phyloP scores from a whole-genome alignment of 2,888 invertebrate genomes.

The Yponomeuta malinellus region DNA sequence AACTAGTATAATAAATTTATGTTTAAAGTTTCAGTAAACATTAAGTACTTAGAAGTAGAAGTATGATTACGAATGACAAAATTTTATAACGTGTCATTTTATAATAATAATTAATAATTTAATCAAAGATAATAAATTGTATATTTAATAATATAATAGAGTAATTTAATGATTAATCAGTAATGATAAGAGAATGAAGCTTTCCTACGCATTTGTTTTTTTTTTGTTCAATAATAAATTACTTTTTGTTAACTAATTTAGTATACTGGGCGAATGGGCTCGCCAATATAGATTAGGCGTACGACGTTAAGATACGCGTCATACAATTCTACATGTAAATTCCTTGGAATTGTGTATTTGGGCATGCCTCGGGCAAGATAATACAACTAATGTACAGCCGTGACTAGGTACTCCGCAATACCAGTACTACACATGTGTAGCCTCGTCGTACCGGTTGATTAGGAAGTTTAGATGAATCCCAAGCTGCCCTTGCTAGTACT shows the following conservation, averaged over 20 bases:
- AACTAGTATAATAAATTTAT: constrained; percentile 76
- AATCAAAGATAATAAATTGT: constrained; percentile 77
- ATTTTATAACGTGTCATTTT: constrained; percentile 74
- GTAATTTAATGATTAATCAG: constrained; percentile 76
- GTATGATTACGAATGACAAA: constrained; percentile 76
- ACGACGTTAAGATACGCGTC: constrained; percentile 69
- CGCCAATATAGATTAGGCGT: constrained; percentile 56
- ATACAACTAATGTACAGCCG: neutral
- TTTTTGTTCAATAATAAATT: constrained; percentile 57
- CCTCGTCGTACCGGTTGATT: too few species aligned
- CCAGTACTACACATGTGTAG: too few species aligned
- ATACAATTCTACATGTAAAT: constrained; percentile 59
- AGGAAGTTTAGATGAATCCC: too few species aligned
- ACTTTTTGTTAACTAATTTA: constrained; percentile 77
- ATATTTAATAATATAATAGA: constrained; percentile 77
- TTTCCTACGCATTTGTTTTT: constrained; percentile 72
- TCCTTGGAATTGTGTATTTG: constrained; percentile 61
- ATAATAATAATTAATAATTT: constrained; percentile 77
- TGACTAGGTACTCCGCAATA: too few species aligned
- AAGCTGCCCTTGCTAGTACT: too few species aligned
- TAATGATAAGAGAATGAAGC: constrained; percentile 77
- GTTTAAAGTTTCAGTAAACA: constrained; percentile 73
- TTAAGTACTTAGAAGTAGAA: constrained; percentile 75
- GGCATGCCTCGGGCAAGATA: neutral
- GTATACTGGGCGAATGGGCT: constrained; percentile 76